Evolutionary conservation across 2,888 invertebrate species (phyloP).

Genomic region (Nymphalis polychloros): DNA sequence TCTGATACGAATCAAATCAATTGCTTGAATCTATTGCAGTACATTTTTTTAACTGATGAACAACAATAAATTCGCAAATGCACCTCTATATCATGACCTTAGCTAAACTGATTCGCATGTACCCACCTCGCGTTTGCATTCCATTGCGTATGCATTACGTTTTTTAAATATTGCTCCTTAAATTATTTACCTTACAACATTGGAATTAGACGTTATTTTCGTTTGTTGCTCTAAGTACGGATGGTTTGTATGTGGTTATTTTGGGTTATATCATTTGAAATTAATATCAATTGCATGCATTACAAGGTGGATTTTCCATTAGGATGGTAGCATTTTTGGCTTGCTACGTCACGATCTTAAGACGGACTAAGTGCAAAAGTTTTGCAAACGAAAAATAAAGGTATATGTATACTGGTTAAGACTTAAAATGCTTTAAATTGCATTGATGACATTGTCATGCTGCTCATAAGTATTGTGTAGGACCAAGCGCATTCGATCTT

Average conservation of each 20-base stretch:
- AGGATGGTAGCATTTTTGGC: slow-evolving; percentile 25
- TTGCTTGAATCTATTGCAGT: neutral
- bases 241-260: slow-evolving; percentile 34
- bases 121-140: slow-evolving; percentile 44
- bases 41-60: slow-evolving; percentile 9
- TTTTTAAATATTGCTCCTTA: slow-evolving; percentile 22
- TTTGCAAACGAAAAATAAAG: neutral
- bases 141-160: slow-evolving; percentile 43
- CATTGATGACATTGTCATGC: slow-evolving; percentile 58
- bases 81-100: slow-evolving; percentile 50
- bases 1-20: neutral
- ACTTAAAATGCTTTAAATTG: slow-evolving; percentile 38
- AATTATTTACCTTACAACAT: slow-evolving; percentile 38
- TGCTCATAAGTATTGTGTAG: slow-evolving; percentile 57
- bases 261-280: slow-evolving; percentile 34
- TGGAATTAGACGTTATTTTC: slow-evolving; percentile 35
- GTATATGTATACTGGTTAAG: slow-evolving; percentile 24
- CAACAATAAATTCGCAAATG: slow-evolving; percentile 27
- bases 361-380: slow-evolving; percentile 15
- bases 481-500: slow-evolving; percentile 59
- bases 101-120: slow-evolving; percentile 48
- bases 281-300: slow-evolving; percentile 32
- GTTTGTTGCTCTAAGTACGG: slow-evolving; percentile 26
- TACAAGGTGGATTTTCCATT: slow-evolving; percentile 38
- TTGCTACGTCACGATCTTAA: neutral